Evolutionary conservation across 2,113 vertebrate species (phyloP).

Genomic region (Boulengeromyrus knoepffleri): DNA sequence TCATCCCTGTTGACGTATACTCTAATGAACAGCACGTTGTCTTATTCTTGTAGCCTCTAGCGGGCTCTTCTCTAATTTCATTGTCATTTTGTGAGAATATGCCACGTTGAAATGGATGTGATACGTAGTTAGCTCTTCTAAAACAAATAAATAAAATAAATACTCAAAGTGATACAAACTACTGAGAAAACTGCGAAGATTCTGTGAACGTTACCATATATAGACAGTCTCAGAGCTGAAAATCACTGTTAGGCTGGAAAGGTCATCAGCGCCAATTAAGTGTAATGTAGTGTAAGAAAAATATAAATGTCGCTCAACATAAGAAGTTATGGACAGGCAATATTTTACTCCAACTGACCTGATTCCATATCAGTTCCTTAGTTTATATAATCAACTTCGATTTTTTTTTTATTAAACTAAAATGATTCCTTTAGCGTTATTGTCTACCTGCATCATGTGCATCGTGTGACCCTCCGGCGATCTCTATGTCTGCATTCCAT

Average conservation of each 20-base stretch:
- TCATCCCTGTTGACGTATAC: not conserved
- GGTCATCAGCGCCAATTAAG: not conserved
- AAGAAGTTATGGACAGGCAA: not conserved
- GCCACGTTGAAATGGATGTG: not conserved
- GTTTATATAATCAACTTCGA: not conserved
- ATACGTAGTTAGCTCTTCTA: not conserved
- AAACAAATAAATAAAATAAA: not conserved
- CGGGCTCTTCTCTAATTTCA: not conserved
- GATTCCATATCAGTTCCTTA: not conserved
- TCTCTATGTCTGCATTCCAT: not conserved
- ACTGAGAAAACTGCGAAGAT: not conserved
- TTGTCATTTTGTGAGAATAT: not conserved
- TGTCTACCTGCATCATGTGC: not conserved
- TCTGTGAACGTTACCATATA: constrained; percentile 1
- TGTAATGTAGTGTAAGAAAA: not conserved
- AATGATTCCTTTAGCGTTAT: not conserved
- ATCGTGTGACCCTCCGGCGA: not conserved
- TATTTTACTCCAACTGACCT: not conserved
- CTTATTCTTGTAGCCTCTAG: not conserved
- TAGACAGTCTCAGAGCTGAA: not conserved
- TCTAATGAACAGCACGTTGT: not conserved
- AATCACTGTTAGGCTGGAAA: not conserved
- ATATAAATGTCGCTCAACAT: not conserved
- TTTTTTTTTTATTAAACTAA: not conserved
- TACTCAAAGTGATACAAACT: not conserved